A percentile compares a stretch with the other conserved stretches of the same genome.
Conservation (phyloP, 2,888 invertebrate species). For the Fragum whitleyi region DNA sequence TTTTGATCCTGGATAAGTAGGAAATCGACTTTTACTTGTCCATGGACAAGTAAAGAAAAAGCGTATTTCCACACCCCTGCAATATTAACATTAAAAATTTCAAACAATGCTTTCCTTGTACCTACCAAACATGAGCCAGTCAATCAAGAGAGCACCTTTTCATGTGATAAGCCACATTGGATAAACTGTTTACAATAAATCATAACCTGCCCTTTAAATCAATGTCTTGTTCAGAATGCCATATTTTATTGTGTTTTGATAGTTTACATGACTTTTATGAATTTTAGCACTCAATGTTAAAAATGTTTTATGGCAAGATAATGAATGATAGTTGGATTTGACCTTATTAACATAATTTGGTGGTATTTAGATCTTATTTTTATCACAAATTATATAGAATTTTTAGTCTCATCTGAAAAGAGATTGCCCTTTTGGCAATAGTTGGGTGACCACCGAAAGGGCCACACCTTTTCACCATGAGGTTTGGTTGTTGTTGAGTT, state of each 20-base stretch:
- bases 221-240: constrained; percentile 40
- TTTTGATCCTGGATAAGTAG: too few relatives aligned
- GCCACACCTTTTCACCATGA: too few relatives aligned
- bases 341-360: constrained; percentile 9
- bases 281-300: constrained; percentile 40
- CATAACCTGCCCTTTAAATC: constrained; percentile 37
- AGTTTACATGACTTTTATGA: constrained; percentile 46
- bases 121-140: too few relatives aligned
- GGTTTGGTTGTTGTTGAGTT: too few relatives aligned
- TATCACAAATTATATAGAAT: not conserved
- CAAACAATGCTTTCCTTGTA: too few relatives aligned
- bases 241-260: constrained; percentile 56
- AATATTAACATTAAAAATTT: too few relatives aligned
- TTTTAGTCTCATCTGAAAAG: not conserved
- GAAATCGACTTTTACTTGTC: too few relatives aligned
- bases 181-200: not conserved
- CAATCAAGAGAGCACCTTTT: too few relatives aligned
- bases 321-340: constrained; percentile 9
- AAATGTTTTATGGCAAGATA: constrained; percentile 14
- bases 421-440: not conserved
- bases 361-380: not conserved
- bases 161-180: too few relatives aligned
- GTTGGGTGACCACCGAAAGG: too few relatives aligned
- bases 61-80: too few relatives aligned
- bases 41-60: too few relatives aligned